Evolutionary conservation across 2,888 invertebrate genomes (phyloP), one percentile per base, ranked within the genome.

Genomic region (Cepaea hortensis): DNA sequence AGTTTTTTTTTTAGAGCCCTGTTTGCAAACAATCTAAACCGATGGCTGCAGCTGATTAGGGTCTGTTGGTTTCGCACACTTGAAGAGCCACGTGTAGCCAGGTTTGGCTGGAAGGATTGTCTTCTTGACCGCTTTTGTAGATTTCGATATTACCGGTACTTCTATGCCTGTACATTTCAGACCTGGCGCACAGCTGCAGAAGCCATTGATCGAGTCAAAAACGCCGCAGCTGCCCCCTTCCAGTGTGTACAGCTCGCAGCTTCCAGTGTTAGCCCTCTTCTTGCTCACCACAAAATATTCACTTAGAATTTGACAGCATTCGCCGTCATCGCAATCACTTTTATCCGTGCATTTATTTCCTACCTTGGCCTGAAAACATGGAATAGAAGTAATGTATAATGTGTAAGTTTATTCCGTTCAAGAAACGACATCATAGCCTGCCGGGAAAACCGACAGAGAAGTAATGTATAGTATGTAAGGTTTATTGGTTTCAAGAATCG

Each of bases 171-270:
- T 46, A 70, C 89, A 89, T 11, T n/a, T 48, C 6, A 84, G 76
- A 18, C 89, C 89, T 3, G 88, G 85, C 1, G 61, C 84, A 65
- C 89, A 89, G 80, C 89, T 86, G 23, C 89, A 89, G 87, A 85
- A 88, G n/a, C 89, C 89, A 77, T 89, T 89, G 9, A 77, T 65
- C 62, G 76, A 62, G 48, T 84, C 77, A n/a, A 48, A 84, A 5
- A 68, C 3, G 13, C 50, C 68, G 18, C 84, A 84, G 46, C n/a
- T 13, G 5, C 48, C 48, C 0, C 77, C 77, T 13, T 65, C 68
- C 62, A 65, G 50, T 9, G 48, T n/a, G 77, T 83, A 75, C 7
- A 0, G 1, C 83, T 83, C 73, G 18, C 87, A 87, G 11, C 82
- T 87, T 18, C 87, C 87, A 55, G 68, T 3, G 55, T 35, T 50